phyloP scores from a whole-genome alignment of 2,113 vertebrate genomes.

The Morone saxatilis region DNA sequence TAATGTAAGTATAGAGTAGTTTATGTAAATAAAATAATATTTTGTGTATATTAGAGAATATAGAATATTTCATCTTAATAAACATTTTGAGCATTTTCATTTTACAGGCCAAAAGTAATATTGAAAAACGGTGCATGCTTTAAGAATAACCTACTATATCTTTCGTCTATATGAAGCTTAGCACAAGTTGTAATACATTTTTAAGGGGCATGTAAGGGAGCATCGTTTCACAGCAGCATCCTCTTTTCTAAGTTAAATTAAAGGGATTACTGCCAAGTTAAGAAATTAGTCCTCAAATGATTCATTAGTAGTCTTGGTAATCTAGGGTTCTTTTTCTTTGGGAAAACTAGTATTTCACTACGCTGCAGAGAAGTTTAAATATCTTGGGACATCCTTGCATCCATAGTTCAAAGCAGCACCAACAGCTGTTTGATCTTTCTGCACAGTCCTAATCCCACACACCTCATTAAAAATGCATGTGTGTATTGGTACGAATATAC shows the following conservation, averaged over 20 bases:
- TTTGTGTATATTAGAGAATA: background rate
- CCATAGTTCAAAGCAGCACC: conserved; percentile 44
- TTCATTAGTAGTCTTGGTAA: background rate
- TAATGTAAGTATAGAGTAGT: background rate
- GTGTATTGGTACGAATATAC: conserved; percentile 28
- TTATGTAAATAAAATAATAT: background rate
- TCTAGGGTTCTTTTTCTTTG: background rate
- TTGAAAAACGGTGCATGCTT: background rate
- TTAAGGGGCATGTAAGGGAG: conserved; percentile 3
- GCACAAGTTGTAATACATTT: background rate
- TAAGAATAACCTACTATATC: background rate
- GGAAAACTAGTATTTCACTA: background rate
- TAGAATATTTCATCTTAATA: background rate
- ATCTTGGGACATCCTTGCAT: conserved; percentile 14
- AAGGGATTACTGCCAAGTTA: background rate
- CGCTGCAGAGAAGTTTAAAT: conserved; percentile 19
- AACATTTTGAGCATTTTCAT: background rate
- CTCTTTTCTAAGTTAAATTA: background rate
- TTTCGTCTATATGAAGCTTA: background rate
- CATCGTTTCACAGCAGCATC: background rate
- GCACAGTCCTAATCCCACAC: background rate
- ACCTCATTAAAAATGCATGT: conserved; percentile 54
- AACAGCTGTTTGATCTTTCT: conserved; percentile 45
- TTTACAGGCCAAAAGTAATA: background rate
- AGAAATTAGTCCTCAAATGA: conserved; percentile 14